Evolutionary conservation across 2,888 invertebrate species (phyloP), one percentile per base, ranked within the genome.

Genomic region (Clitarchus hookeri): DNA sequence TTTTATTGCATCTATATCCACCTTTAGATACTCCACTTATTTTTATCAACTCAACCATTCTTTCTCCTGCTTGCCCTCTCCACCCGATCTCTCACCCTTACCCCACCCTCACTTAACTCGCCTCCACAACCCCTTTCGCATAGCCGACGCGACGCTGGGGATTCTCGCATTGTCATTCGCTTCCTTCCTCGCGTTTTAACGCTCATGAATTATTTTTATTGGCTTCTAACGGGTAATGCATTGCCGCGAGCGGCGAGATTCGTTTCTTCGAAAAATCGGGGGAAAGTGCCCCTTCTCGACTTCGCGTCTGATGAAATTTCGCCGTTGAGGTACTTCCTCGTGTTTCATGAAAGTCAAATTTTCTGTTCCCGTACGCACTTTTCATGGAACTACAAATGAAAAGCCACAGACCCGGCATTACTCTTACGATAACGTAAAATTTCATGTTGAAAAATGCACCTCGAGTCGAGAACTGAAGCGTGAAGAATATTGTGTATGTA

Each of bases 1-100:
- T 65, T 65, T 65, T 65, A 65, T 65, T 65, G n/a, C 65, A 65
- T 65, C 65, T 65, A 65, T 65, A 65, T 65, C 65, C 65, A 65
- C 12, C 23, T 65, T 65, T 65, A n/a, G 65, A 23, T 65, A 65
- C 65, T 65, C 65, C 65, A 6, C 65, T 65, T 65, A 65, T 65
- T 65, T 65, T 65, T 65, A 65, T 65, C 65, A 65, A 65, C 65
- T 65, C 65, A n/a, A 23, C 65, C 65, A 65, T 65, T 65, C 65
- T 65, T 36, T 65, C 65, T 65, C 65, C n/a, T 11, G 65, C 65
- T 8, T 65, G 23, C 65, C 65, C 65, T 65, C 16, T n/a, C 19
- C 23, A 12, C 8, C n/a, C 65, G n/a, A 65, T 65, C 65, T n/a
- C 65, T 65, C 19, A 8, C 65, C 65, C 65, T 65, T 65, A n/a